These are phyloP conservation scores for Hexactinellida sp. DNA, from an alignment of 37 sponge, comb jelly and placozoan species.

Conservation along the genomic window DNA sequence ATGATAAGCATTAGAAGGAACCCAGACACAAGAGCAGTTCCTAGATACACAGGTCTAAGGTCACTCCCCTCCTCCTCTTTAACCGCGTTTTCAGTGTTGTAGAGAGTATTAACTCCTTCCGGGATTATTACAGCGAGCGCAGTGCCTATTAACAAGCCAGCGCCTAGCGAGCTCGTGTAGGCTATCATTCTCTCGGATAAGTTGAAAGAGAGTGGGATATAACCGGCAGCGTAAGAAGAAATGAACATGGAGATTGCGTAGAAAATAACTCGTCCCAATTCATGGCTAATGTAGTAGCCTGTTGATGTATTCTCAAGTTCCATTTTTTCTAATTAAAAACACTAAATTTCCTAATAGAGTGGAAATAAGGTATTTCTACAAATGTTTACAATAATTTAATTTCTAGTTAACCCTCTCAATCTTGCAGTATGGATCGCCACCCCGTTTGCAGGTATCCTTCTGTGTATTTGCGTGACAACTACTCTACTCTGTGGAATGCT, in stretches of 20 bases:
- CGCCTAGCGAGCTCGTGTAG: slow-evolving; percentile 60
- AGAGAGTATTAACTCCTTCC: slow-evolving; percentile 76
- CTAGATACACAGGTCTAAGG: slow-evolving; percentile 46
- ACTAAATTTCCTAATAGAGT: not conserved
- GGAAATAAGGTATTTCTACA: too few species aligned
- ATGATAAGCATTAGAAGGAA: slow-evolving; percentile 87
- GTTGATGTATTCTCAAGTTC: not conserved
- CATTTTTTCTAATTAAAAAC: too few species aligned
- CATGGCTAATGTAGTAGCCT: not conserved
- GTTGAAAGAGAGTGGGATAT: slow-evolving; percentile 64
- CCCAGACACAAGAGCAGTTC: slow-evolving; percentile 63
- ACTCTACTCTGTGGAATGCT: not conserved
- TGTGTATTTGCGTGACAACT: not conserved
- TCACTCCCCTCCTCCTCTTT: not conserved
- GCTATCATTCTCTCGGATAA: slow-evolving; percentile 50
- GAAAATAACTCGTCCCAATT: slow-evolving; percentile 12
- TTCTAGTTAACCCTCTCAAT: not conserved
- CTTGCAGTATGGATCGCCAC: not conserved
- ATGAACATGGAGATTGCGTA: slow-evolving; percentile 82
- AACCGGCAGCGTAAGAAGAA: slow-evolving; percentile 79
- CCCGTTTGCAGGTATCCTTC: not conserved
- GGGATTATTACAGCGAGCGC: slow-evolving; percentile 97
- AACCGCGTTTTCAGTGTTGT: not conserved
- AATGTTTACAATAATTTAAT: not conserved
- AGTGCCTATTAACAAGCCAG: slow-evolving; percentile 91